phyloP scores from a whole-genome alignment of 2,113 vertebrate species.

The Setophaga petechia region DNA sequence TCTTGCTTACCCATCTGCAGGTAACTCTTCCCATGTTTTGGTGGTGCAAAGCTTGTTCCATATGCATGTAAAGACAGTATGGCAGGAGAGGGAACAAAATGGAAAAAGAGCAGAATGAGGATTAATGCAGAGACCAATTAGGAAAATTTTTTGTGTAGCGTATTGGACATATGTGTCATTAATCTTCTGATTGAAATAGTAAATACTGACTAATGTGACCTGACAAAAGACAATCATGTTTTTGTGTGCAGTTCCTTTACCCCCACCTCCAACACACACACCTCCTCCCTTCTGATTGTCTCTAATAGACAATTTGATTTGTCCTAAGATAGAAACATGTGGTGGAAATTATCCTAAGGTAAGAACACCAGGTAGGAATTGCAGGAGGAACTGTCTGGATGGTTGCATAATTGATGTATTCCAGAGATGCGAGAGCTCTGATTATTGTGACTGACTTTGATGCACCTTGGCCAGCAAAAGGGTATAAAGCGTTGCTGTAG shows the following conservation, averaged over 20 bases:
- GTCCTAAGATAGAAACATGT: not conserved
- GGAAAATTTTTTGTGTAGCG: not conserved
- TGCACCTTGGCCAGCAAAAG: not conserved
- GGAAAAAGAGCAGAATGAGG: not conserved
- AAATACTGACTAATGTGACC: not conserved
- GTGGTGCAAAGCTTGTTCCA: not conserved
- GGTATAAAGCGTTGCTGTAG: not conserved
- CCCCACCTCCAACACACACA: rapidly evolving
- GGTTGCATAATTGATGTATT: not conserved
- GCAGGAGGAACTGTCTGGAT: not conserved
- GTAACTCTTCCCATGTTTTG: not conserved
- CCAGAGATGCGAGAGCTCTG: not conserved
- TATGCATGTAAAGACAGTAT: not conserved
- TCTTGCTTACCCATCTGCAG: not conserved
- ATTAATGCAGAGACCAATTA: not conserved
- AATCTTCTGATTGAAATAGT: not conserved
- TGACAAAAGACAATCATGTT: not conserved
- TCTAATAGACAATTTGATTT: not conserved
- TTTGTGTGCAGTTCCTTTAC: not conserved
- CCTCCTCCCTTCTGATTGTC: not conserved
- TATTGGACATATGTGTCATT: not conserved
- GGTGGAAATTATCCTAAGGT: not conserved
- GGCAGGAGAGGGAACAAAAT: not conserved
- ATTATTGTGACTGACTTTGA: not conserved
- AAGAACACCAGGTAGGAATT: not conserved